A percentile compares a stretch with the other conserved stretches of the same genome.
Evolutionary conservation across 1,140 invertebrate genomes (phyloP).

Genomic region (Cydia pomonella): DNA sequence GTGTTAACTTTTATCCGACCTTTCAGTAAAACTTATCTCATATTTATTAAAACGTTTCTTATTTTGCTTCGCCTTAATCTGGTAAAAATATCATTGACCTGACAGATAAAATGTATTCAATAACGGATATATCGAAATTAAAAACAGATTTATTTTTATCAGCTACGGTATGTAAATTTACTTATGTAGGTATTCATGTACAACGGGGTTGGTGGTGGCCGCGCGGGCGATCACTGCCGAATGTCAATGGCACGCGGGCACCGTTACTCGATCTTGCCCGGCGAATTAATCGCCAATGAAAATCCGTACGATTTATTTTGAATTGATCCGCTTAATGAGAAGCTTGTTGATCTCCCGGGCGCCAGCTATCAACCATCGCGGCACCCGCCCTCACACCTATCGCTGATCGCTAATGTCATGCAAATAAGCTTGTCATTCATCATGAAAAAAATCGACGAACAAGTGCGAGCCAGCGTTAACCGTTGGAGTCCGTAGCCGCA

Average conservation of each 20-base stretch:
- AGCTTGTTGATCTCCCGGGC: conserved; percentile 62
- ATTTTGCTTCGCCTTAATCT: too few species aligned
- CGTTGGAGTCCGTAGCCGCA: background rate
- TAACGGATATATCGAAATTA: conserved; percentile 14
- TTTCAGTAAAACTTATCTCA: background rate
- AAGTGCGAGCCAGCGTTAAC: conserved; percentile 5
- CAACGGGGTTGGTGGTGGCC: conserved; percentile 37
- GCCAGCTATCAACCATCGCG: conserved; percentile 64
- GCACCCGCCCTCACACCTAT: conserved; percentile 48
- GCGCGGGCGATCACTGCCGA: conserved; percentile 49
- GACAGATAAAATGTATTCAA: conserved; percentile 5
- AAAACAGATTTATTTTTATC: conserved; percentile 16
- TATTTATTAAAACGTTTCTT: background rate
- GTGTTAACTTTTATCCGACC: too few species aligned
- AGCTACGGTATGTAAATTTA: conserved; percentile 37
- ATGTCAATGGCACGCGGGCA: conserved; percentile 77
- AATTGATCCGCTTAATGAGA: conserved; percentile 68
- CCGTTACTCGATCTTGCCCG: conserved; percentile 76
- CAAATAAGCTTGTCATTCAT: conserved; percentile 59
- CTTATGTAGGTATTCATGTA: conserved; percentile 9
- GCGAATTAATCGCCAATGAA: conserved; percentile 77
- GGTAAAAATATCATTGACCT: background rate
- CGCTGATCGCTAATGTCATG: conserved; percentile 45
- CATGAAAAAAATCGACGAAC: conserved; percentile 42
- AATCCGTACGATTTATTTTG: conserved; percentile 69